phyloP scores from a whole-genome alignment of 2,888 invertebrate species.

The Leptinotarsa peninsularis region DNA sequence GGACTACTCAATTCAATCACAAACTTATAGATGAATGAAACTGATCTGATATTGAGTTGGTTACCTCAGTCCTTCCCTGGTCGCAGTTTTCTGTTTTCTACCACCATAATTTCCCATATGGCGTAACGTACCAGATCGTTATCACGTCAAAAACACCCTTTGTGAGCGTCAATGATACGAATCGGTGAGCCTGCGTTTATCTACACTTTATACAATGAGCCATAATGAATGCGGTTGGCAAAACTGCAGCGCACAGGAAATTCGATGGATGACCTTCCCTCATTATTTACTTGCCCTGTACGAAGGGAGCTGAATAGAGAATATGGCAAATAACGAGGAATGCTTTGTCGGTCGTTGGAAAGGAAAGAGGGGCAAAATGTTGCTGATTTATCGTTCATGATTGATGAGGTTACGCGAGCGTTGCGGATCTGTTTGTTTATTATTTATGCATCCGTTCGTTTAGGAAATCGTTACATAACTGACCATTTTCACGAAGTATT shows the following conservation, averaged over 20 bases:
- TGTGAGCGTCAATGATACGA: constrained; percentile 59
- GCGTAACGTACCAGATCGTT: constrained; percentile 51
- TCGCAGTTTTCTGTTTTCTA: constrained; percentile 22
- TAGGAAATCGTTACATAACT: background rate
- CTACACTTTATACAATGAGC: constrained; percentile 55
- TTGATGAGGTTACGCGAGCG: constrained; percentile 5
- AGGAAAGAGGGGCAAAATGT: background rate
- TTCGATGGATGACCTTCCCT: constrained; percentile 31
- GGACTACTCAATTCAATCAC: too few species aligned
- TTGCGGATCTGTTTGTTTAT: constrained; percentile 6
- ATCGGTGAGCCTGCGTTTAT: constrained; percentile 61
- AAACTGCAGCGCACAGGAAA: constrained; percentile 54
- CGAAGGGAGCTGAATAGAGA: constrained; percentile 27
- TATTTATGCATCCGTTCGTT: background rate
- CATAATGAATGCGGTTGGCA: constrained; percentile 59
- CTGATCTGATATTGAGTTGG: background rate
- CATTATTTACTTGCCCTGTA: constrained; percentile 47
- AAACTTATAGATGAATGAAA: background rate
- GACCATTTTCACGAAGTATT: background rate
- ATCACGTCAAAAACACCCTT: constrained; percentile 54
- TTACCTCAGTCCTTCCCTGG: too few species aligned
- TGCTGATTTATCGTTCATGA: constrained; percentile 10
- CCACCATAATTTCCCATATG: constrained; percentile 55
- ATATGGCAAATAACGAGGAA: constrained; percentile 22
- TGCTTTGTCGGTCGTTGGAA: constrained; percentile 2